Percentiles rank a stretch among this genome's conserved stretches.
These are phyloP conservation scores for Suillia variegata DNA, from an alignment of 2,888 invertebrate species.

Conservation along the genomic window DNA sequence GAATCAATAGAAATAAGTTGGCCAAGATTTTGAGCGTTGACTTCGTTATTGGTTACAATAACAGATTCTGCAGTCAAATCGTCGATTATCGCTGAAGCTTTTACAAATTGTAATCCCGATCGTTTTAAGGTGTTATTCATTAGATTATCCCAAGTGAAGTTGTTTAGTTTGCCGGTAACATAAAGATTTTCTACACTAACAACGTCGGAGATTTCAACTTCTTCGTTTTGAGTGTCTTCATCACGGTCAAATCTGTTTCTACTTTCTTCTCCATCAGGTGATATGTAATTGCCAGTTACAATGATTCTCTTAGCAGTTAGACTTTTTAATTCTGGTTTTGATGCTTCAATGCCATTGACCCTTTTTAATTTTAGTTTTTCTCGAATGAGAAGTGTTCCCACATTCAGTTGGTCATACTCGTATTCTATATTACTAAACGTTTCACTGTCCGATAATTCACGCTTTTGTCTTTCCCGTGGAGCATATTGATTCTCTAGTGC, in stretches of 20 bases:
- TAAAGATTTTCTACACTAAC: constrained; percentile 60
- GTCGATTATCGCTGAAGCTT: constrained; percentile 37
- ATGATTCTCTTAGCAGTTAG: constrained; percentile 43
- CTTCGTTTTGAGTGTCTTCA: constrained; percentile 10
- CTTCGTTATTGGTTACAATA: constrained; percentile 37
- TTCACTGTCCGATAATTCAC: constrained; percentile 17
- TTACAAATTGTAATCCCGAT: constrained; percentile 63
- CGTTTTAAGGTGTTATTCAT: constrained; percentile 62
- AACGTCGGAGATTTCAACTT: constrained; percentile 25
- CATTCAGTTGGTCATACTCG: constrained; percentile 42
- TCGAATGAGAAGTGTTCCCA: constrained; percentile 46
- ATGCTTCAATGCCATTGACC: constrained; percentile 43
- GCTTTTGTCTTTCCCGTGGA: constrained; percentile 26
- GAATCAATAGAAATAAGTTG: constrained; percentile 58
- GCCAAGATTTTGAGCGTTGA: constrained; percentile 42
- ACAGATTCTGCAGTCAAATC: constrained; percentile 52
- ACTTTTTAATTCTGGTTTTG: constrained; percentile 43
- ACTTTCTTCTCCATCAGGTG: constrained; percentile 6
- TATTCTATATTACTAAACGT: constrained; percentile 26
- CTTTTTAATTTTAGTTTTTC: constrained; percentile 35
- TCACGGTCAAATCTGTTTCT: neutral
- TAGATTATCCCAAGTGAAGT: constrained; percentile 60
- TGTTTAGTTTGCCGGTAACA: constrained; percentile 63
- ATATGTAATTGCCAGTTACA: constrained; percentile 32
- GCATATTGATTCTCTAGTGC: constrained; percentile 37